These are phyloP conservation scores for Enteromius argenteus DNA, from an alignment of 2,797 vertebrate genomes.

Conservation along the genomic window DNA sequence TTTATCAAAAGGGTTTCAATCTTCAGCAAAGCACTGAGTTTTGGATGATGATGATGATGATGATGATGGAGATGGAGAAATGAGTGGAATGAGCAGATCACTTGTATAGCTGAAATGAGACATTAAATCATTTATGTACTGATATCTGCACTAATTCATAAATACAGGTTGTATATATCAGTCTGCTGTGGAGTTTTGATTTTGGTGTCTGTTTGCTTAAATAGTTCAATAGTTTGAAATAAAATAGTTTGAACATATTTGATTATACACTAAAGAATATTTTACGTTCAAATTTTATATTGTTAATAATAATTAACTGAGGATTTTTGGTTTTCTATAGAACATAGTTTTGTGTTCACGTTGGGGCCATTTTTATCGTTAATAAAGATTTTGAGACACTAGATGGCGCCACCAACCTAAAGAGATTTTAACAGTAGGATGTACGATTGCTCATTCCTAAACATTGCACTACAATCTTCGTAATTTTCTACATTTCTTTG, in stretches of 20 bases:
- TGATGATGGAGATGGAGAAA: conserved; percentile 47
- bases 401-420: not conserved
- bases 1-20: conserved; percentile 65
- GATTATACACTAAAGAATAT: not conserved
- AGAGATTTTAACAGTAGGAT: not conserved
- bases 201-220: conserved; percentile 28
- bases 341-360: not conserved
- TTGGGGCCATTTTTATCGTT: not conserved
- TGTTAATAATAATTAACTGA: too few species aligned
- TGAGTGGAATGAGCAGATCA: conserved; percentile 59
- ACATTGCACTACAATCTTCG: not conserved
- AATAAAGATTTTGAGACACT: not conserved
- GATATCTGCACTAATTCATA: conserved; percentile 65
- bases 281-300: not conserved
- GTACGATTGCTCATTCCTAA: not conserved
- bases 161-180: conserved; percentile 68
- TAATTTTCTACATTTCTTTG: not conserved
- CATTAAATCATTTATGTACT: conserved; percentile 68
- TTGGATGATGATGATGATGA: conserved; percentile 30
- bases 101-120: conserved; percentile 65
- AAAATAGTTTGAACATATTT: not conserved
- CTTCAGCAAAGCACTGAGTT: conserved; percentile 57
- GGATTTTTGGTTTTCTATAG: not conserved
- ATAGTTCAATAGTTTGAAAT: too few species aligned
- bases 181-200: conserved; percentile 57